phyloP scores from a whole-genome alignment of 2,888 invertebrate genomes.

The Stenichneumon culpator region DNA sequence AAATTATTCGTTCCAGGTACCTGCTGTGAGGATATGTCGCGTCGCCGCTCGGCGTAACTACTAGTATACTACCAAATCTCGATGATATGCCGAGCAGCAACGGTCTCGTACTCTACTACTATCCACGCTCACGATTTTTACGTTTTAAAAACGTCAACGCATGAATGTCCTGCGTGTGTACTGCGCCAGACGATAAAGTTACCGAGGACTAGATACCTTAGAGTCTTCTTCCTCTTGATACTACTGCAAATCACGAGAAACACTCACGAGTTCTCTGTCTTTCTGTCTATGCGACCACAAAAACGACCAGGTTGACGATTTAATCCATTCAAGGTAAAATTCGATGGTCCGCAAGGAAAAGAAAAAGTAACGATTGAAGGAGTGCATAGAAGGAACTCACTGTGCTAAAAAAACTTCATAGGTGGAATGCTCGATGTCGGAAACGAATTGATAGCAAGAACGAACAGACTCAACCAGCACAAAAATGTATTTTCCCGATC shows the following conservation, averaged over 20 bases:
- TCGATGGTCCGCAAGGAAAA: conserved; percentile 42
- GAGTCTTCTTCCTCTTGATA: conserved; percentile 23
- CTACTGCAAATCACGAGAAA: conserved; percentile 7
- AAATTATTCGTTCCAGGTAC: conserved; percentile 83
- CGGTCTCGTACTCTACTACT: conserved; percentile 63
- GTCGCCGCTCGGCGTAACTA: conserved; percentile 77
- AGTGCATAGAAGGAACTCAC: conserved; percentile 28
- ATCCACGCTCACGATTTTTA: conserved; percentile 76
- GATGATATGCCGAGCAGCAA: conserved; percentile 71
- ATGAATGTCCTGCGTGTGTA: conserved; percentile 19
- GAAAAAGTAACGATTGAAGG: conserved; percentile 10
- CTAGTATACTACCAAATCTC: conserved; percentile 66
- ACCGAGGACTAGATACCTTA: conserved; percentile 29
- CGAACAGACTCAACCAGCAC: conserved; percentile 39
- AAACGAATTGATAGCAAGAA: conserved; percentile 25
- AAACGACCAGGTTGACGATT: conserved; percentile 47
- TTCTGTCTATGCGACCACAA: conserved; percentile 48
- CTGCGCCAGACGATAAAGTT: conserved; percentile 28
- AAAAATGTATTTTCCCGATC: neutral
- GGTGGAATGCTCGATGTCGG: conserved; percentile 60
- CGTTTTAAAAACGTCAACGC: conserved; percentile 39
- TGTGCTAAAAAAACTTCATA: conserved; percentile 27
- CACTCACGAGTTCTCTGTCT: conserved; percentile 46
- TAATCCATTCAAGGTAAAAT: conserved; percentile 62
- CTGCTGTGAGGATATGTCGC: conserved; percentile 83